Evolutionary conservation across 2,888 invertebrate species (phyloP), one percentile per base, ranked within the genome.

Genomic region (Hyles lineata): DNA sequence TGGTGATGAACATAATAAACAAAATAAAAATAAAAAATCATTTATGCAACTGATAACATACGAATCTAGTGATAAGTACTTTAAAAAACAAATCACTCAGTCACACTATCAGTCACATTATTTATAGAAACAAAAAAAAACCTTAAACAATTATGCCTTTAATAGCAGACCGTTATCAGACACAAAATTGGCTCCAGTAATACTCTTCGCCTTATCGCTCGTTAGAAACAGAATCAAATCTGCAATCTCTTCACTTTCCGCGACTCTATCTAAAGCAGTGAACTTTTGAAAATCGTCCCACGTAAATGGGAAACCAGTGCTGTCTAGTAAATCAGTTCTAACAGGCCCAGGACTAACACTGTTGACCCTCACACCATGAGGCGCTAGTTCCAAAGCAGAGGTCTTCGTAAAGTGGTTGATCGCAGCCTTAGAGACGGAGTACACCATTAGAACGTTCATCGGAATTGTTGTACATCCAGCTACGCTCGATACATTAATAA

Each of bases 401-500:
- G 43, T 35, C 50, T 50, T 67, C 7, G 67, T 67, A 17, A 50
- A 67, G 17, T 67, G 67, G 43, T 19, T 67, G 0, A 67, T 23
- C 8, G 17, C 43, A 15, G 67, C 50, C n/a, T 67, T 67, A 17
- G 67, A 67, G 1, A 67, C 67, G 7, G 75, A 70, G 69, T 85
- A 87, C 2, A 76, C 70, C 2, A 77, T 72, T 0, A 75, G 70
- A 0, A 70, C 32, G 0, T 79, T 72, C 0, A 50, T 2, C 4
- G 67, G 50, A 17, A 17, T 3, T 9, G 67, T 17, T 72, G 74
- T 50, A 2, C 67, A 72, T 1, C 78, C 84, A 0, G 72, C 79
- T 0, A 82, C 74, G 59, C 83, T 83, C 0, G 87, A 85, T 29
- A 87, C 74, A 43, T 87, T 88, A 1, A 88, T 70, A 0, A 88